These are phyloP conservation scores for Callionymus lyra DNA, from an alignment of 2,113 vertebrate genomes.

Conservation along the genomic window DNA sequence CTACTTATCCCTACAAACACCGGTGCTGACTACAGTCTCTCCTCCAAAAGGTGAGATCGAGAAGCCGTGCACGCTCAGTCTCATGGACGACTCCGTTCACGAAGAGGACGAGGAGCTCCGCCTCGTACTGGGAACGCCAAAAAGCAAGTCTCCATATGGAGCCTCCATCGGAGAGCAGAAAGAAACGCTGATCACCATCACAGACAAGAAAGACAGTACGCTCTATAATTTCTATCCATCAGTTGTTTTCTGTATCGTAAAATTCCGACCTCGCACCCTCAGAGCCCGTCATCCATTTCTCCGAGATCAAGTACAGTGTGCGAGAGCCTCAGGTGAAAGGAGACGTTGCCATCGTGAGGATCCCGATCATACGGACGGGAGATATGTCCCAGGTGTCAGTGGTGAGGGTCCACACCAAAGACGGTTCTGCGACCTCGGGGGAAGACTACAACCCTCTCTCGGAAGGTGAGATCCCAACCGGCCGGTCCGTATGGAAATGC, in stretches of 20 bases:
- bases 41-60: conserved; percentile 68
- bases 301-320: conserved; percentile 76
- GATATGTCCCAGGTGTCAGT: conserved; percentile 76
- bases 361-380: conserved; percentile 67
- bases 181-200: conserved; percentile 68
- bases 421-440: conserved; percentile 78
- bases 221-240: conserved; percentile 8
- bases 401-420: conserved; percentile 78
- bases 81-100: conserved; percentile 70
- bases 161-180: conserved; percentile 71
- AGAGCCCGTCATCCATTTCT: conserved; percentile 77
- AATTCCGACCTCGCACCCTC: neutral
- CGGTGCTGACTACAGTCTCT: neutral
- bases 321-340: conserved; percentile 71
- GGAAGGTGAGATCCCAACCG: conserved; percentile 56
- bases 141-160: conserved; percentile 69
- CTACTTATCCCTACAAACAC: too few relatives aligned
- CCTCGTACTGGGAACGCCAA: conserved; percentile 68
- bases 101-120: conserved; percentile 78
- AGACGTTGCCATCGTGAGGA: conserved; percentile 61
- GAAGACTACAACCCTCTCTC: conserved; percentile 80
- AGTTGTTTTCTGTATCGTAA: neutral
- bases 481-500: too few relatives aligned
- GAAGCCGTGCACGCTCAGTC: conserved; percentile 68
- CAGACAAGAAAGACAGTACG: conserved; percentile 77